These are phyloP conservation scores for Tachuris rubrigastra DNA, from an alignment of 2,113 vertebrate genomes.

Conservation along the genomic window DNA sequence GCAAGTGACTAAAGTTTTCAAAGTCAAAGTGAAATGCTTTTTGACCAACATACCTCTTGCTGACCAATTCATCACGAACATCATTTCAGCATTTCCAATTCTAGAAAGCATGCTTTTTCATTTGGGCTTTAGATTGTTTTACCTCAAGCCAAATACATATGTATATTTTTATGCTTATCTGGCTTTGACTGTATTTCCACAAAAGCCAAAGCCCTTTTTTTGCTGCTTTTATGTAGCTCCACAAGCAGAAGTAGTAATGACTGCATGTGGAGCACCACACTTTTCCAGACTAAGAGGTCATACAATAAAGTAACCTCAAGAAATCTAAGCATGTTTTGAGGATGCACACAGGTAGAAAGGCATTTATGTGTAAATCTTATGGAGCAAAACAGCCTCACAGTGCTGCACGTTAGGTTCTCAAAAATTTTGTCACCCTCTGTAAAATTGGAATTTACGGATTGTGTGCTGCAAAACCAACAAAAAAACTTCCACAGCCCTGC, in stretches of 20 bases:
- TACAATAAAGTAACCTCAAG: not conserved
- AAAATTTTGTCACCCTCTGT: not conserved
- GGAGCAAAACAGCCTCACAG: not conserved
- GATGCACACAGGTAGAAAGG: not conserved
- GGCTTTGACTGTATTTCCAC: not conserved
- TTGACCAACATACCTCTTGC: not conserved
- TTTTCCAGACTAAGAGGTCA: not conserved
- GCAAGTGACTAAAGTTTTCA: not conserved
- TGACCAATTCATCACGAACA: not conserved
- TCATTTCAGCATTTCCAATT: not conserved
- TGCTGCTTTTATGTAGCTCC: not conserved
- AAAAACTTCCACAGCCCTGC: not conserved
- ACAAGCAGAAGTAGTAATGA: not conserved
- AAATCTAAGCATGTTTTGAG: not conserved
- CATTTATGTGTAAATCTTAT: not conserved
- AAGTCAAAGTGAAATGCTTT: not conserved
- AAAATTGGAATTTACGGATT: not conserved
- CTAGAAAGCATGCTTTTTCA: not conserved
- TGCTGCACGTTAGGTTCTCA: not conserved
- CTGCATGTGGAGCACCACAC: not conserved
- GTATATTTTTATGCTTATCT: not conserved
- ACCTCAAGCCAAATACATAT: not conserved
- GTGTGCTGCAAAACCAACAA: not conserved
- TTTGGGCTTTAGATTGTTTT: not conserved
- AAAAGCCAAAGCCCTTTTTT: not conserved